Evolutionary conservation across 2,113 vertebrate species (phyloP).

Genomic region (Lethenteron reissneri): DNA sequence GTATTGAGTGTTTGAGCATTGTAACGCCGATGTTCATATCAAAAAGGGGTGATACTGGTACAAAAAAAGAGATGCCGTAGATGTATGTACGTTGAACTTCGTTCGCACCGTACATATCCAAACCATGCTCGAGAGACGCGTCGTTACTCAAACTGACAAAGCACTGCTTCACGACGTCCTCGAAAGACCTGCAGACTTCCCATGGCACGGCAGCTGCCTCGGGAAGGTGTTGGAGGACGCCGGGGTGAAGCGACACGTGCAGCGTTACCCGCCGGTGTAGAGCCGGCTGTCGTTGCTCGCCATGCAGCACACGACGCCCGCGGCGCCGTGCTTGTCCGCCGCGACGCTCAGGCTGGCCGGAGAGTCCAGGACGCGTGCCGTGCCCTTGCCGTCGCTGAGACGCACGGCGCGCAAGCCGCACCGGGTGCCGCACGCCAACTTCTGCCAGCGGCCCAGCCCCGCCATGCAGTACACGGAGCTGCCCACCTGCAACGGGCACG

Average conservation of each 20-base stretch:
- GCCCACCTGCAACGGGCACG: constrained; percentile 11
- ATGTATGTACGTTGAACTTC: no score
- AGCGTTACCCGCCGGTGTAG: constrained; percentile 13
- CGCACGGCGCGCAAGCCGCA: constrained; percentile 12
- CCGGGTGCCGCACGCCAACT: constrained; percentile 17
- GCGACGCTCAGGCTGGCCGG: constrained; percentile 12
- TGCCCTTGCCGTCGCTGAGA: constrained; percentile 8
- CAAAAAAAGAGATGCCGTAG: no score
- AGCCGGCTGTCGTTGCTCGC: constrained; percentile 13
- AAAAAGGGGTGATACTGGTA: no score
- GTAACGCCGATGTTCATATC: neutral
- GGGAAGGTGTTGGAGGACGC: no score
- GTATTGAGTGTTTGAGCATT: neutral
- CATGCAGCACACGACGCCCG: constrained; percentile 12
- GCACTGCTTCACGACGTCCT: no score
- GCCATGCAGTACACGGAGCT: constrained; percentile 15
- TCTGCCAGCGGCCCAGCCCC: constrained; percentile 14
- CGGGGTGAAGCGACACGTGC: no score
- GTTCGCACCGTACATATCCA: no score
- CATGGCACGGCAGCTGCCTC: no score
- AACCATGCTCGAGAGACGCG: no score
- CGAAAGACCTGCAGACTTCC: no score
- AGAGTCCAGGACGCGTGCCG: constrained; percentile 5
- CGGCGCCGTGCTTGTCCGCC: constrained; percentile 12
- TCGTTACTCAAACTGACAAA: no score